Percentiles rank a stretch among this genome's conserved stretches.
Conservation (phyloP, 2,113 vertebrate species). For the Cynoglossus semilaevis region DNA sequence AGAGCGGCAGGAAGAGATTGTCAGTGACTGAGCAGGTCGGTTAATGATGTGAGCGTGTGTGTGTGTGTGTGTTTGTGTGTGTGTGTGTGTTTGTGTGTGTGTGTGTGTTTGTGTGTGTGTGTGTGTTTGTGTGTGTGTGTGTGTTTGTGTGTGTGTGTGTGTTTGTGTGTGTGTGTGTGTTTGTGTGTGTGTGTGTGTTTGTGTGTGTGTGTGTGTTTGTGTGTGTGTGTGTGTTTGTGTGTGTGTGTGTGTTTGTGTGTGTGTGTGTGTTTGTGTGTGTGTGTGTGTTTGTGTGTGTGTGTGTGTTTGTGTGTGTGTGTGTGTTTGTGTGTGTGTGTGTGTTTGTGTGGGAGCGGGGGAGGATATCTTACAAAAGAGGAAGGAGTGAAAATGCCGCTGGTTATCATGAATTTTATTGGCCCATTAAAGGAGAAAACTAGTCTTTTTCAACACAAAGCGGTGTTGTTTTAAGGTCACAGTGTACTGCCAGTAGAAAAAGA, state of each 20-base stretch:
- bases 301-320: slow-evolving; percentile 48
- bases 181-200: slow-evolving; percentile 50
- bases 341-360: slow-evolving; percentile 38
- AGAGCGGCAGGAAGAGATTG: slow-evolving; percentile 1
- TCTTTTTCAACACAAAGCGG: not conserved
- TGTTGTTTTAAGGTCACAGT: too few species aligned
- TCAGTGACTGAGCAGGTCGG: slow-evolving; percentile 48
- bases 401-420: slow-evolving; percentile 49
- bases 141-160: slow-evolving; percentile 45
- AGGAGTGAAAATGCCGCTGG: slow-evolving; percentile 28
- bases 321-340: slow-evolving; percentile 49
- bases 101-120: slow-evolving; percentile 48
- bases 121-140: slow-evolving; percentile 49
- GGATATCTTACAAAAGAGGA: slow-evolving; percentile 35
- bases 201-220: slow-evolving; percentile 49
- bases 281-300: slow-evolving; percentile 46
- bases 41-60: slow-evolving; percentile 45
- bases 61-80: slow-evolving; percentile 50
- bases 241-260: slow-evolving; percentile 44
- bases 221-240: slow-evolving; percentile 45
- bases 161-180: slow-evolving; percentile 49
- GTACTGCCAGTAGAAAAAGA: too few species aligned
- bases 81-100: slow-evolving; percentile 44
- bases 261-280: slow-evolving; percentile 47
- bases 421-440: slow-evolving; percentile 25